A percentile compares a stretch with the other conserved stretches of the same genome.
phyloP scores from a whole-genome alignment of 1,140 invertebrate species.

The Cotesia typhae region DNA sequence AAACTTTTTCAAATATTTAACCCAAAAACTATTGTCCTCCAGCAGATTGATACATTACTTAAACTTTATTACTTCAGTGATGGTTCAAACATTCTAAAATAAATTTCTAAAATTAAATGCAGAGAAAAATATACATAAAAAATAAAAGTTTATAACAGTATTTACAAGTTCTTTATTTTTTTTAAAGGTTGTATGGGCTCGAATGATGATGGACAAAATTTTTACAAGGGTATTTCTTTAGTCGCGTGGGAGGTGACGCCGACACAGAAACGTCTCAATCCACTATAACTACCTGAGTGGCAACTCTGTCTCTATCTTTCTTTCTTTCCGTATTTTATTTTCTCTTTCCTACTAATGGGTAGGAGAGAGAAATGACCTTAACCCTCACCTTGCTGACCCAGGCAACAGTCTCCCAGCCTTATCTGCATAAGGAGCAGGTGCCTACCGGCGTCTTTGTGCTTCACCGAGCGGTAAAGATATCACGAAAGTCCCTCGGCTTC shows the following conservation, averaged over 20 bases:
- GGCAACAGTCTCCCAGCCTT: conserved; percentile 46
- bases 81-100: background rate
- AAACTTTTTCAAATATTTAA: background rate
- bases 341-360: conserved; percentile 41
- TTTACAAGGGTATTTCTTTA: conserved; percentile 26
- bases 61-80: background rate
- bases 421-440: conserved; percentile 57
- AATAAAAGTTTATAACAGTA: conserved; percentile 1
- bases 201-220: conserved; percentile 40
- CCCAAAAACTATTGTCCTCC: conserved; percentile 30
- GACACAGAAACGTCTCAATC: conserved; percentile 51
- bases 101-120: no score
- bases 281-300: conserved; percentile 48
- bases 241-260: conserved; percentile 50
- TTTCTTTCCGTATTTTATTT: conserved; percentile 8
- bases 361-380: conserved; percentile 46
- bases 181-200: background rate
- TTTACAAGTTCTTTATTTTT: no score
- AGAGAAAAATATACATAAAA: background rate
- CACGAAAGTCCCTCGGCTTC: conserved; percentile 17
- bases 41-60: background rate
- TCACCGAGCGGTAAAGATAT: conserved; percentile 40
- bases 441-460: conserved; percentile 51
- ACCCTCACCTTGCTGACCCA: conserved; percentile 49
- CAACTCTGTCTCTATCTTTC: conserved; percentile 32